phyloP scores from a whole-genome alignment of 2,888 invertebrate genomes.

The Neoitamus cyanurus region DNA sequence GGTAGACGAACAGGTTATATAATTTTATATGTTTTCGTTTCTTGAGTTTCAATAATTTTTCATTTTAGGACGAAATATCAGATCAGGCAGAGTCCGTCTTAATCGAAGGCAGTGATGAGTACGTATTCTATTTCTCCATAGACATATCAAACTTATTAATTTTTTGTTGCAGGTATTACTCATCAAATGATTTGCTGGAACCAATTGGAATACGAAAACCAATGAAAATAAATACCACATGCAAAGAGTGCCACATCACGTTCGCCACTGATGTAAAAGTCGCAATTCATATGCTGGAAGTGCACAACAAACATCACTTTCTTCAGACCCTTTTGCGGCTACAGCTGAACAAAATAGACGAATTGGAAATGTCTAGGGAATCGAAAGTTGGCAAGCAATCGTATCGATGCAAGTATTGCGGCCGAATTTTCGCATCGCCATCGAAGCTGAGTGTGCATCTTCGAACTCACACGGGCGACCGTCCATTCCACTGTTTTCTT shows the following conservation, averaged over 20 bases:
- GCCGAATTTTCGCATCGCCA: not conserved
- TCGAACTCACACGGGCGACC: slow-evolving; percentile 36
- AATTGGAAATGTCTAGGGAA: not conserved
- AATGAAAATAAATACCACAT: not conserved
- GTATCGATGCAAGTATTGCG: not conserved
- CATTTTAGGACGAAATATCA: not conserved
- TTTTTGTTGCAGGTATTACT: not conserved
- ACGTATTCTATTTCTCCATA: not conserved
- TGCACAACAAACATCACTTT: not conserved
- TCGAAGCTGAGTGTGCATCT: slow-evolving; percentile 21
- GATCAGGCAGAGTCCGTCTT: not conserved
- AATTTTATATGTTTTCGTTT: not conserved
- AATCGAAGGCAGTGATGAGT: not conserved
- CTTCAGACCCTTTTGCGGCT: not conserved
- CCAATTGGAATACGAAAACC: not conserved
- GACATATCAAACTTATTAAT: not conserved
- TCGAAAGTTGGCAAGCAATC: not conserved
- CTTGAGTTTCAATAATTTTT: not conserved
- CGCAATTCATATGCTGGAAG: slow-evolving; percentile 9
- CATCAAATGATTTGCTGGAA: not conserved
- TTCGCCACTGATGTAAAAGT: not conserved
- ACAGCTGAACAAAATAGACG: not conserved
- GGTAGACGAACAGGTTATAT: not conserved
- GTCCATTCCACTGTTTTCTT: slow-evolving; percentile 42
- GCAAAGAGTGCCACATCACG: not conserved